Evolutionary conservation across 2,888 invertebrate genomes (phyloP), one percentile per base, ranked within the genome.

Genomic region (Antheraea yamamai): DNA sequence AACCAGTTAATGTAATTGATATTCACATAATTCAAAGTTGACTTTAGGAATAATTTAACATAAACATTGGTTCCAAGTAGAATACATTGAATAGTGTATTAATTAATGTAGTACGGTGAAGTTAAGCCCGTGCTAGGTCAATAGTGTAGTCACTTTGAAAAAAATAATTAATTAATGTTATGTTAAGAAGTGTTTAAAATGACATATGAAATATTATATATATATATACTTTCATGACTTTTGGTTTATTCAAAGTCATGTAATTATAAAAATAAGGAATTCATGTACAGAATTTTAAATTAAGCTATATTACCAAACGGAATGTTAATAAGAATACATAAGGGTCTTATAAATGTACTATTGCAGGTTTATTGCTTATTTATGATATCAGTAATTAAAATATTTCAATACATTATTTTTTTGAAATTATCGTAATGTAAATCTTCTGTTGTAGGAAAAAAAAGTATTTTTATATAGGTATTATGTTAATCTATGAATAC

Each of bases 1-100:
- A 73, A 30, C 30, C 10, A 52, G 26, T 72, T 39, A 51, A 14
- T 39, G n/a, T 70, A 20, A 18, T 70, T 70, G 20, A 12, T 70
- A 70, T 70, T 70, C 39, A 70, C 39, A 74, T 73, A 26, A 16
- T 61, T 70, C 72, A 79, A 47, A 79, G 72, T 61, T 12, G 18
- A 6, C 18, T 39, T 39, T 39, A 39, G 39, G 23, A 70, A 66
- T 3, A 30, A 6, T 30, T 66, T 66, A 61, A 61, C n/a, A 23
- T n/a, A 23, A 61, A 61, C 61, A 23, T 23, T 23, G 23, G 1
- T 61, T 61, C n/a, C 61, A 61, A 23, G 23, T 12, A 23, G 61
- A 23, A 23, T 47, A 47, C 12, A 47, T 47, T 47, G 12, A 47
- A 47, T 47, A 47, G 10, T 47, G 47, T 12, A 47, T 47, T 47